A percentile compares a stretch with the other conserved stretches of the same genome.
Evolutionary conservation across 2,888 invertebrate genomes (phyloP).

Genomic region (Limnephilus rhombicus): DNA sequence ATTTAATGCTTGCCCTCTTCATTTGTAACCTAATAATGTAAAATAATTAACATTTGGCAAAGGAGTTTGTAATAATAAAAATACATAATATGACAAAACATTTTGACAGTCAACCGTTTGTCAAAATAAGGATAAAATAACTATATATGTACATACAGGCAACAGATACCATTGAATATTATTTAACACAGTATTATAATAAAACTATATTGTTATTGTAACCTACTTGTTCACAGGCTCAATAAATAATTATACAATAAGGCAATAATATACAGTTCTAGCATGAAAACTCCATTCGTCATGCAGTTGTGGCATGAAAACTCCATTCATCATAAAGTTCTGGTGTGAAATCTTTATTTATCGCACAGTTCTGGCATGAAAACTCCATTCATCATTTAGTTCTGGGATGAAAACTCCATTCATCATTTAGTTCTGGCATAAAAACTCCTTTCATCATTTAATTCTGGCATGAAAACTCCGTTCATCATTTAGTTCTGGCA

Average conservation of each 20-base stretch:
- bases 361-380: not conserved
- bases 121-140: slow-evolving; percentile 10
- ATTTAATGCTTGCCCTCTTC: not conserved
- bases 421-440: too few species aligned
- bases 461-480: not conserved
- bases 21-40: not conserved
- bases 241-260: slow-evolving; percentile 32
- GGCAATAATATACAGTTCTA: slow-evolving; percentile 17
- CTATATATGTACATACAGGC: slow-evolving; percentile 16
- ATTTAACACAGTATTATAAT: slow-evolving; percentile 18
- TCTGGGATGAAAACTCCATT: not conserved
- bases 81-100: slow-evolving; percentile 7
- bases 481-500: not conserved
- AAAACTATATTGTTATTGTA: slow-evolving; percentile 20
- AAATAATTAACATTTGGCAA: not conserved
- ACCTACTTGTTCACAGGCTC: slow-evolving; percentile 27
- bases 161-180: slow-evolving; percentile 20
- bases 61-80: slow-evolving; percentile 2
- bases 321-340: not conserved
- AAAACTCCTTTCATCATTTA: not conserved
- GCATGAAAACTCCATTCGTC: not conserved
- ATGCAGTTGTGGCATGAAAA: not conserved
- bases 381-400: not conserved
- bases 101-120: slow-evolving; percentile 13
- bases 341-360: not conserved